A percentile compares a stretch with the other conserved stretches of the same genome.
phyloP scores from a whole-genome alignment of 30 jellyfish, hydroid and myxozoan genomes.

The Hydra vulgaris region DNA sequence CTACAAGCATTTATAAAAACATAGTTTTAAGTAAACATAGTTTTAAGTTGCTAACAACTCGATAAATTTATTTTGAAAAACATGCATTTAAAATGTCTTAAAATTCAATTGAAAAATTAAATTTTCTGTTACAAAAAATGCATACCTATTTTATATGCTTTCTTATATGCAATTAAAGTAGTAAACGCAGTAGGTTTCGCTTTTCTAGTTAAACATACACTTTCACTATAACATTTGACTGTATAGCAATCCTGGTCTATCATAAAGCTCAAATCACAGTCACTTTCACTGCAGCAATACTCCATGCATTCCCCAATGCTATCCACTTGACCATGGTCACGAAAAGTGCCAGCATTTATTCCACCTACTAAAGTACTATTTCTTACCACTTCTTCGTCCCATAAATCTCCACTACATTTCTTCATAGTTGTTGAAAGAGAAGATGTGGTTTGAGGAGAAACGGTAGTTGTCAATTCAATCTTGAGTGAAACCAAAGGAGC shows the following conservation, averaged over 20 bases:
- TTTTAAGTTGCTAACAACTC: too few relatives aligned
- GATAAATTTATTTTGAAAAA: too few relatives aligned
- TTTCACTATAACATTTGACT: slow-evolving; percentile 62
- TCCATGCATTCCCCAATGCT: slow-evolving; percentile 82
- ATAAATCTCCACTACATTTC: slow-evolving; percentile 51
- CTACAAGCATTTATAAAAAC: too few relatives aligned
- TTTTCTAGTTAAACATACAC: slow-evolving; percentile 61
- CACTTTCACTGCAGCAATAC: slow-evolving; percentile 67
- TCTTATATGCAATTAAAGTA: slow-evolving; percentile 77
- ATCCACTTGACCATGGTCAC: slow-evolving; percentile 84
- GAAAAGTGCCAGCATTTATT: slow-evolving; percentile 77
- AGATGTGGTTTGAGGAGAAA: slow-evolving; percentile 12
- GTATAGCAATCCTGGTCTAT: slow-evolving; percentile 84
- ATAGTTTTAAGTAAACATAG: too few relatives aligned
- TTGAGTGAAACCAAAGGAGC: not conserved
- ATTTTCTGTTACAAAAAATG: not conserved
- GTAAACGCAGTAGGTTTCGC: slow-evolving; percentile 87
- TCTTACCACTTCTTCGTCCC: slow-evolving; percentile 61
- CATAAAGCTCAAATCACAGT: slow-evolving; percentile 89
- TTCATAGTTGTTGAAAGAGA: not conserved
- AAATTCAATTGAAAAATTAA: too few relatives aligned
- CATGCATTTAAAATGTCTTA: too few relatives aligned
- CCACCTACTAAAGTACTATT: slow-evolving; percentile 88
- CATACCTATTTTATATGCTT: slow-evolving; percentile 66
- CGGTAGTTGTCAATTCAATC: not conserved